Conservation (phyloP, 2,113 vertebrate species). For the Eretmochelys imbricata region DNA sequence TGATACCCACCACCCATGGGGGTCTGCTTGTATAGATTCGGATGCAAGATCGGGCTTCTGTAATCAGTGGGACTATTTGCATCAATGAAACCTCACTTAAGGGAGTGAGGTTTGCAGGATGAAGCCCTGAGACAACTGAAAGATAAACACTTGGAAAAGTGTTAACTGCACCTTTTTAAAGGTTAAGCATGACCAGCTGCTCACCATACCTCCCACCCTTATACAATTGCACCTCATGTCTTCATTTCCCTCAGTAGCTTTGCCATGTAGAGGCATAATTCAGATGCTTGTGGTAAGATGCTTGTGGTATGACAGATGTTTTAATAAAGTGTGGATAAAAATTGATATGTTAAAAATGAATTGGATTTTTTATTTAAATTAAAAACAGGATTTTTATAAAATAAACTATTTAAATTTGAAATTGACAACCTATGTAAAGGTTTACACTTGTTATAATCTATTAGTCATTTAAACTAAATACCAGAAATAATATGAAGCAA, state of each 20-base stretch:
- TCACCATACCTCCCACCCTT: background rate
- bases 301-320: background rate
- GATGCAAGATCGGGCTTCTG: background rate
- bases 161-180: background rate
- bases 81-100: too few species aligned
- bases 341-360: background rate
- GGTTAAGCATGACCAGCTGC: background rate
- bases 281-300: background rate
- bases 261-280: background rate
- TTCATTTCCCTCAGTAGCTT: background rate
- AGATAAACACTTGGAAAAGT: background rate
- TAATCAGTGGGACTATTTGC: background rate
- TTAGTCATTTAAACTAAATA: background rate
- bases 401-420: background rate
- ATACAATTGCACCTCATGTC: background rate
- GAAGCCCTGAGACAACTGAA: background rate
- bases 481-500: background rate
- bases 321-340: background rate
- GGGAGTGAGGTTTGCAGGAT: background rate
- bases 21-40: background rate
- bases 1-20: too few species aligned
- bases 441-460: background rate
- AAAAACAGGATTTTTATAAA: background rate
- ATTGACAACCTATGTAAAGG: background rate
- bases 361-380: background rate